Base-by-base conservation (phyloP, 2,797 vertebrate genomes). In the Arrhamphus sclerolepis region DNA sequence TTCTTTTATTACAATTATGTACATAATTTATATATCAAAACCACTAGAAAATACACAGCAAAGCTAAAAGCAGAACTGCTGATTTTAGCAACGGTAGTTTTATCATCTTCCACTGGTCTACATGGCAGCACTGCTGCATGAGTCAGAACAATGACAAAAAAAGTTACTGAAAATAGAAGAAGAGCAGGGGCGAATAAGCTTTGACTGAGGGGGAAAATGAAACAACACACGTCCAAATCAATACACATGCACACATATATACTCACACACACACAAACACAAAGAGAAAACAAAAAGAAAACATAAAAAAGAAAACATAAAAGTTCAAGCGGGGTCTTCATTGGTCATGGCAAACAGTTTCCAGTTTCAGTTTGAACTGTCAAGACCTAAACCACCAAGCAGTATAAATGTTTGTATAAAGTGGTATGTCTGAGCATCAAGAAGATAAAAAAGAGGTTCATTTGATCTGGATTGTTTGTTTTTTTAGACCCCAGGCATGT, bases 21-120 rank as follows among this genome's bases (percentile, higher is more conserved):
- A 75, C 50, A 77, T 64, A 55, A 81, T 75, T 74, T 68, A 87
- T 79, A 78, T 89, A 89, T 89, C 80, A 87, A 90, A 89, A 89
- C 57, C 3, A 60, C 82, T 82, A 22, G 80, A 70, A 81, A 84
- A 79, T 62, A 62, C 82, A 82, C 28, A 55, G 46, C 62, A 70
- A 28, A 66, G 62, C 77, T 88, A 87, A 19, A 71, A 79, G 77
- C 70, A 44, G 67, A 68, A 60, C 29, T 70, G 51, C 40, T 60
- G 48, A 50, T 47, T 28, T 70, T 85, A 83, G 52, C 70, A 57
- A 55, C 68, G 62, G 60, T 62, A 56, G 72, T 22, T 58, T 10
- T 57, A 50, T 68, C 54, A 61, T 28, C 38, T 65, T 61, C 53
- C 24, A 65, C 54, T 49, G 53, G 40, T 72, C 75, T 87, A 84